Percentiles rank a stretch among this genome's conserved stretches.
These are phyloP conservation scores for Ploceus nigricollis DNA, from an alignment of 2,113 vertebrate genomes.

Conservation along the genomic window DNA sequence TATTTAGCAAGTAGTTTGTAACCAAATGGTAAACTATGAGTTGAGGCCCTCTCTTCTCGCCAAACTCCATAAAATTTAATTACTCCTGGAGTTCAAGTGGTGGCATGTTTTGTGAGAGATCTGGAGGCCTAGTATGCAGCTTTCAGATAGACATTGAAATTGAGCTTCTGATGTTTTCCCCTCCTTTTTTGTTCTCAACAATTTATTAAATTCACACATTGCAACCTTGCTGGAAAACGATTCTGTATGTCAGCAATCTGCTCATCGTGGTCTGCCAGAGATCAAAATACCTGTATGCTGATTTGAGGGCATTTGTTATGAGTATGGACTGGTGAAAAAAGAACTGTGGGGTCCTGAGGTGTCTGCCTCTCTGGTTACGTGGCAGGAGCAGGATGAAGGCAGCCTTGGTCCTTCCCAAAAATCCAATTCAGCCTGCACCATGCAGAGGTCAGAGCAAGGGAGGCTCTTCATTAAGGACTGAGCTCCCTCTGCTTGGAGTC, in stretches of 20 bases:
- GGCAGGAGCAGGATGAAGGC: neutral
- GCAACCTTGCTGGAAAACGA: neutral
- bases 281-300: neutral
- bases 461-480: neutral
- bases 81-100: conserved; percentile 51
- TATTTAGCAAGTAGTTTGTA: conserved; percentile 3
- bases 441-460: neutral
- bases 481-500: neutral
- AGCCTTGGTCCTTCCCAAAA: neutral
- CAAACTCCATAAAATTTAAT: conserved; percentile 60
- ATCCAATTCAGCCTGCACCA: neutral
- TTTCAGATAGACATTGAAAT: conserved; percentile 18
- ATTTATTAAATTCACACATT: neutral
- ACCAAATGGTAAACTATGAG: conserved; percentile 33
- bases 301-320: neutral
- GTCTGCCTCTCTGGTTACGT: accelerated
- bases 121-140: conserved; percentile 29
- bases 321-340: neutral
- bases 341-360: neutral
- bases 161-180: neutral
- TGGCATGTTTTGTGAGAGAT: conserved; percentile 47
- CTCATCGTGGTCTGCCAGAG: accelerated
- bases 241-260: neutral
- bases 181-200: neutral
- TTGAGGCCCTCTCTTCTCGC: conserved; percentile 5